These are phyloP conservation scores for Lates japonicus DNA, from an alignment of 2,797 vertebrate species.

Conservation along the genomic window DNA sequence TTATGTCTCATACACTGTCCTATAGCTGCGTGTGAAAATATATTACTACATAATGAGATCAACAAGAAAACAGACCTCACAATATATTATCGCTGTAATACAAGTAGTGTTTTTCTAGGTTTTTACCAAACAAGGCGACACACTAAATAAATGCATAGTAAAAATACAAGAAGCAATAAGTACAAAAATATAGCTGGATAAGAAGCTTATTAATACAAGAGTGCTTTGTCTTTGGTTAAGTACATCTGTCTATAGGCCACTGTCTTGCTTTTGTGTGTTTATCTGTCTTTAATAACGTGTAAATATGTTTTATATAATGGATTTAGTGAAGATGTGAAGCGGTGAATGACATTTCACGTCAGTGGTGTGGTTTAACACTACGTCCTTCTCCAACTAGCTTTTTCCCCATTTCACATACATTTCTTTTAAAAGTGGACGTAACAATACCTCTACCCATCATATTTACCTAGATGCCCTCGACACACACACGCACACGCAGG, in stretches of 20 bases:
- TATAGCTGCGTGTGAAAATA: constrained; percentile 89
- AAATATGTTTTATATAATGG: neutral
- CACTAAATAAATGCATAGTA: constrained; percentile 75
- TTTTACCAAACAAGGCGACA: constrained; percentile 66
- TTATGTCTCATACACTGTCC: constrained; percentile 74
- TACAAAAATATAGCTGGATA: constrained; percentile 85
- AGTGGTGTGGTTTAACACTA: constrained; percentile 21
- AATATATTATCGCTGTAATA: constrained; percentile 88
- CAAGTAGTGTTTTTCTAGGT: constrained; percentile 75
- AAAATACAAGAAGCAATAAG: constrained; percentile 80
- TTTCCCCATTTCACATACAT: constrained; percentile 53
- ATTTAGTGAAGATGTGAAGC: constrained; percentile 13
- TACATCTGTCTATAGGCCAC: constrained; percentile 56
- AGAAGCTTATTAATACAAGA: constrained; percentile 81
- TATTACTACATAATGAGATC: constrained; percentile 88
- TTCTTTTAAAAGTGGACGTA: constrained; percentile 54
- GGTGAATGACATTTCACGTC: constrained; percentile 19
- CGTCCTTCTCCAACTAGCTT: constrained; percentile 32
- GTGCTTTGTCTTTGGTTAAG: constrained; percentile 85
- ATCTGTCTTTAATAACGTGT: constrained; percentile 6
- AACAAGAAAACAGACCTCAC: constrained; percentile 78
- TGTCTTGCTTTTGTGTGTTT: constrained; percentile 14
- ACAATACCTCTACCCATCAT: constrained; percentile 18
- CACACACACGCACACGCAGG: neutral
- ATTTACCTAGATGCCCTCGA: constrained; percentile 11